Base-by-base conservation (phyloP, 2,113 vertebrate genomes). In the Gymnobelideus leadbeateri region DNA sequence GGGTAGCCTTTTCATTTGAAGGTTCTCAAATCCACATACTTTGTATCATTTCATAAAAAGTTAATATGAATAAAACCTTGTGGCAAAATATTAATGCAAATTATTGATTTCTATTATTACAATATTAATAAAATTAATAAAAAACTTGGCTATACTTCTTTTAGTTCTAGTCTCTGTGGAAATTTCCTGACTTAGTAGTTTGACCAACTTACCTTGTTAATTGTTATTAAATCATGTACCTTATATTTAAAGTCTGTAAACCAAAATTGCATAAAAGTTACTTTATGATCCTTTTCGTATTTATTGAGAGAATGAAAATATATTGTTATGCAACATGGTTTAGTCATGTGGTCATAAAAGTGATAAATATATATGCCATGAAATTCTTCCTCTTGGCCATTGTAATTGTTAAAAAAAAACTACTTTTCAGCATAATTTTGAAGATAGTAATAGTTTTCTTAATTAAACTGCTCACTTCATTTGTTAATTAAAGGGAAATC, bases 341-440 rank as follows among this genome's bases (percentile, higher is more conserved):
- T 94, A 97, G 89, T 93, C 96, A 96, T 94, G 93, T 95, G 92
- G 61, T 97, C 92, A 51, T 96, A 94, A 97, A 97, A 97, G 91
- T 97, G 96, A 98, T 97, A 98, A 97, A 97, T 97, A 97, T 43
- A 96, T 93, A 96, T 96, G 94, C 96, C 97, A 97, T 96, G 95
- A 96, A 98, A 98, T 98, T 98, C 97, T 98, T 93, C 97, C 92
- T 98, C 98, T 98, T 98, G 97, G 96, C 97, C 98, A 98, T 98
- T 96, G 97, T 31, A 96, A 96, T 98, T 97, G 92, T 97, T 98
- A 51, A 97, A 93, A 98, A 84, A 84, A 98, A 97, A 97, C 91
- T 96, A 93, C 84, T 98, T 95, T 97, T 97, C 68, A 98, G 95
- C 95, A 93, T 95, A 96, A 98, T 96, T 97, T 97, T 97, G 93